Percentiles rank a stretch among this genome's conserved stretches.
Evolutionary conservation across 23 tunicate genomes (phyloP).

Genomic region (Corella eumyota): DNA sequence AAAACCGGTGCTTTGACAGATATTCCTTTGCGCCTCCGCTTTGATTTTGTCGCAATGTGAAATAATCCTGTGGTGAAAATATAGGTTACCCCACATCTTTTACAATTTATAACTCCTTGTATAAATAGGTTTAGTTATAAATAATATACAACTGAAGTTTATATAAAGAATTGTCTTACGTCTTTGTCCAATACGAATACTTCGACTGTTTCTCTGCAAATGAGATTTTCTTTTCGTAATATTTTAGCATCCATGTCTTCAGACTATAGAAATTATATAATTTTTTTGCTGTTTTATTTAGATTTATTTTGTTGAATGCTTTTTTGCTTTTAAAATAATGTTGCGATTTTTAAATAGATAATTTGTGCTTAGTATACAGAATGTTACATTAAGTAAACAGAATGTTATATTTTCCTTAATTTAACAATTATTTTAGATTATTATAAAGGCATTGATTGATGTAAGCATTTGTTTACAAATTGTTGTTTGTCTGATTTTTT

Average conservation of each 20-base stretch:
- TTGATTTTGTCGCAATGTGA: constrained; percentile 21
- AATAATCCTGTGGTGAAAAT: constrained; percentile 33
- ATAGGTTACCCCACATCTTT: too few species aligned
- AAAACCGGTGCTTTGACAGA: constrained; percentile 26
- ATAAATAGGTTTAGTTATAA: too few species aligned
- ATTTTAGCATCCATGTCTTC: too few species aligned
- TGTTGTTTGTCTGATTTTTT: background rate
- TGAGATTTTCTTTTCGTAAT: constrained; percentile 16
- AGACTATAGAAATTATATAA: too few species aligned
- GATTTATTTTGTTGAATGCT: background rate
- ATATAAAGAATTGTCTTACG: too few species aligned
- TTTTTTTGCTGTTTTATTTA: too few species aligned
- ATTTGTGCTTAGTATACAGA: too few species aligned
- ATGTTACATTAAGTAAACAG: too few species aligned
- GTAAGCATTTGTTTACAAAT: background rate
- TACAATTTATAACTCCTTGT: too few species aligned
- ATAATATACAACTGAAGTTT: too few species aligned
- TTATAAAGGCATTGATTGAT: background rate
- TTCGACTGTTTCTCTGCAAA: constrained; percentile 61
- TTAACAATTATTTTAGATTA: background rate
- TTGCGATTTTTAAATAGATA: too few species aligned
- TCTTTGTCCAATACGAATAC: constrained; percentile 44
- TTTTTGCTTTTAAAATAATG: background rate
- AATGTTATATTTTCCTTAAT: too few species aligned
- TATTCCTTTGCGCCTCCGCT: constrained; percentile 58